Base-by-base conservation (phyloP, 1,140 invertebrate genomes). In the Panagrolaimus sp. region DNA sequence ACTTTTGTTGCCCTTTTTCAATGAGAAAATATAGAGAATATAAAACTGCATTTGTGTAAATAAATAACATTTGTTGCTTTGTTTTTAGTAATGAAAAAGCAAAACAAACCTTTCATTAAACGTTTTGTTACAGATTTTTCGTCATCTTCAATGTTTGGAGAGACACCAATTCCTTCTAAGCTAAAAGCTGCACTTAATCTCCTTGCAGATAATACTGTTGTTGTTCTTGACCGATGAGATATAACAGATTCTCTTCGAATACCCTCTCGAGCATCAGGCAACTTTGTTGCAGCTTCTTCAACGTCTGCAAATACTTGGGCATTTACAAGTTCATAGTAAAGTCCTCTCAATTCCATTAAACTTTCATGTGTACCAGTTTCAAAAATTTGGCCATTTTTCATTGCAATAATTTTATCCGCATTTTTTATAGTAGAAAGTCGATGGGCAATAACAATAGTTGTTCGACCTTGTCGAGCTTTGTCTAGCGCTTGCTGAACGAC, bases 371-470 rank as follows among this genome's bases (percentile, higher is more conserved):
- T 85, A 31, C 86, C 86, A 38, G 67, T 65, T 66, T 72, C 66
- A 2, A 65, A 13, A 25, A 67, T 14, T 16, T 51, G 48, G 42
- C 74, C 74, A 13, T 25, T 53, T 42, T 79, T 69, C 68, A 78
- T 69, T 9, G 66, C 74, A 51, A 78, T 62, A 63, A 78, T 94
- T 27, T 87, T 79, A 63, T 91, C 87, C 0, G 89, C 88, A 79
- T 89, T 87, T 72, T 88, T 84, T 45, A 91, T 87, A 0, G 89
- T 90, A 1, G 89, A 87, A 1, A 91, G 84, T 7, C 90, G 86
- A 83, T 91, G 90, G 0, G 90, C 90, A 68, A 91, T 90, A 11
- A 90, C 88, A 43, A 92, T 88, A 71, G 89, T 90, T 1, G 90
- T 91, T 38, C 84, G 67, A 25, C 84, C 85, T 27, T 73, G 70